Evolutionary conservation across 2,797 vertebrate species (phyloP), one percentile per base, ranked within the genome.

Genomic region (Ceryle rudis): DNA sequence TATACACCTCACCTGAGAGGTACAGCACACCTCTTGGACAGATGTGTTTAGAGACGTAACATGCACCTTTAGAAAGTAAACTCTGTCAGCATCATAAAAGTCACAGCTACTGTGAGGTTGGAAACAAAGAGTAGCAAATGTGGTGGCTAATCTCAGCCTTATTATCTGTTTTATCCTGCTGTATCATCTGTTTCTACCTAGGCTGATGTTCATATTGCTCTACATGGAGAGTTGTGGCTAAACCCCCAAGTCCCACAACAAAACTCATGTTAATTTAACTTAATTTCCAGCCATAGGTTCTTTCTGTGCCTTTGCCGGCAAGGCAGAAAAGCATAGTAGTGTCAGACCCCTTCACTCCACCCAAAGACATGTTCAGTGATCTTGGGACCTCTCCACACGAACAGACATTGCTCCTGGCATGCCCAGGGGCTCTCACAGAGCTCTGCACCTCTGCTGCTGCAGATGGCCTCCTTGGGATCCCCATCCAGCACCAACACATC

Each of bases 381-480:
- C 25, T 22, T 49, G 29, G 26, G 29, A 83, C 14, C 6, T 29
- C 41, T 47, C 29, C 31, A 31, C 18, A 42, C 14, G 10, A 65
- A 25, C 1, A 73, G 51, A 44, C 1, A 5, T 14, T 9, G 21
- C 47, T 88, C 31, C 46, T 75, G 60, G 35, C 25, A 57, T 10
- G 28, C 3, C 15, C n/a, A 26, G 49, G 25, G 28, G 49, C 49
- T 51, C 58, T 71, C 25, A 8, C 25, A 37, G 21, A 89, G 35
- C 60, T 44, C 71, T 61, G 49, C 0, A 0, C 14, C 37, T 44
- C 62, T 20, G 14, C 66, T 79, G 57, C 70, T 61, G 21, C 1
- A 8, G 37, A 20, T 10, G 10, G 4, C 2, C 16, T 16, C 21
- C 4, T 4, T 15, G 6, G 20, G 37, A 22, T 10, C 1, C 16